Conservation (phyloP, 1,140 invertebrate genomes). For the Akabosia matsudoensis region DNA sequence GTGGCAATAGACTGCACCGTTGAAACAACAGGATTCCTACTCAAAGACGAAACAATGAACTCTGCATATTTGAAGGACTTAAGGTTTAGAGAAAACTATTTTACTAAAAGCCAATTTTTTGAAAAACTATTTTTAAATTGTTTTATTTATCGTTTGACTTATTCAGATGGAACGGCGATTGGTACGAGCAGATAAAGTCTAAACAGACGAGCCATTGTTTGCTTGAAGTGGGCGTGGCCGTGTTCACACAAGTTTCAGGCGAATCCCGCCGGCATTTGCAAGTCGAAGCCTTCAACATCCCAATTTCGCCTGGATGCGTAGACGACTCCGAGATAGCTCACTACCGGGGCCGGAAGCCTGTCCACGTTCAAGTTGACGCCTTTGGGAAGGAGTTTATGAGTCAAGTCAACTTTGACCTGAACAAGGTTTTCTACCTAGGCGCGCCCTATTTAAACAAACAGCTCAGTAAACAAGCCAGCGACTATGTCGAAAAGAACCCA, state of each 20-base stretch:
- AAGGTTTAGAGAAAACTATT: not conserved
- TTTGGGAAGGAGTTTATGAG: not conserved
- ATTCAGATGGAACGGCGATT: not conserved
- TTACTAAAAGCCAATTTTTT: not conserved
- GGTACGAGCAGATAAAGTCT: not conserved
- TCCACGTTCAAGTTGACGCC: not conserved
- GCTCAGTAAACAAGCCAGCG: not conserved
- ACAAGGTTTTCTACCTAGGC: not conserved
- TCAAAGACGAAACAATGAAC: constrained; percentile 9
- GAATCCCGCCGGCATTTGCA: not conserved
- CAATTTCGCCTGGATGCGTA: not conserved
- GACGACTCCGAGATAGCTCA: constrained; percentile 4
- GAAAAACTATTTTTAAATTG: not conserved
- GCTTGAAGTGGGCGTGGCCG: not conserved
- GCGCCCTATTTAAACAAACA: not conserved
- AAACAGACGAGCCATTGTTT: not conserved
- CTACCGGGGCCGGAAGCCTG: not conserved
- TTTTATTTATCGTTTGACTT: not conserved
- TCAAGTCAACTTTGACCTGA: not conserved
- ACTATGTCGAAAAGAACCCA: constrained; percentile 2
- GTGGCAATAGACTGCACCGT: constrained; percentile 1
- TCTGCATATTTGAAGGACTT: not conserved
- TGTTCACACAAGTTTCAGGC: not conserved
- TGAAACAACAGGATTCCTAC: not conserved
- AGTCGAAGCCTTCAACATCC: not conserved